phyloP scores from a whole-genome alignment of 2,113 vertebrate species.

The Gambusia holbrooki region DNA sequence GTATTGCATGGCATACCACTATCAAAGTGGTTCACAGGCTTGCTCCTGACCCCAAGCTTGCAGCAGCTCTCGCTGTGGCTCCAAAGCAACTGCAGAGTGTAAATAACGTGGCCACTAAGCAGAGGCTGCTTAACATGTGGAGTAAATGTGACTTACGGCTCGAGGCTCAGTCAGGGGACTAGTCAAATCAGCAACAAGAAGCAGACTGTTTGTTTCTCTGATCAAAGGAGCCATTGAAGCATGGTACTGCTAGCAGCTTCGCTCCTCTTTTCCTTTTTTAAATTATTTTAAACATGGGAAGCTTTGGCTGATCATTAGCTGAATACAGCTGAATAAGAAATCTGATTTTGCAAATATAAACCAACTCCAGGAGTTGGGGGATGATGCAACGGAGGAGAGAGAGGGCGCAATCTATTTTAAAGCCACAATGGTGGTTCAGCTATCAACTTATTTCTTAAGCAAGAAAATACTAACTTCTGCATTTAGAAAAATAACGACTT shows the following conservation, averaged over 20 bases:
- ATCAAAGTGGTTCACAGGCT: background rate
- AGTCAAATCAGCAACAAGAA: conserved; percentile 5
- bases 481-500: background rate
- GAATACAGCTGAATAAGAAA: background rate
- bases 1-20: background rate
- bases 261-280: background rate
- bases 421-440: background rate
- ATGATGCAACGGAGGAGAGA: conserved; percentile 1
- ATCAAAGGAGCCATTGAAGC: conserved; percentile 13
- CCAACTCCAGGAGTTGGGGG: background rate
- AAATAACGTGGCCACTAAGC: background rate
- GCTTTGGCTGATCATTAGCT: conserved; percentile 4
- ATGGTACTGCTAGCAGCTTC: background rate
- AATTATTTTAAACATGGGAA: background rate
- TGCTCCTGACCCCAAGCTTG: background rate
- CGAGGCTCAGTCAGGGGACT: background rate
- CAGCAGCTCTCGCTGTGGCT: background rate
- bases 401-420: background rate
- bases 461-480: too few species aligned
- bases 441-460: too few species aligned
- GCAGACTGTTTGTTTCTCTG: background rate
- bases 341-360: background rate
- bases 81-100: background rate
- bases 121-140: background rate
- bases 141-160: background rate